A percentile compares a stretch with the other conserved stretches of the same genome.
Conservation (phyloP, 2,113 vertebrate species). For the Nyctibius bracteatus region DNA sequence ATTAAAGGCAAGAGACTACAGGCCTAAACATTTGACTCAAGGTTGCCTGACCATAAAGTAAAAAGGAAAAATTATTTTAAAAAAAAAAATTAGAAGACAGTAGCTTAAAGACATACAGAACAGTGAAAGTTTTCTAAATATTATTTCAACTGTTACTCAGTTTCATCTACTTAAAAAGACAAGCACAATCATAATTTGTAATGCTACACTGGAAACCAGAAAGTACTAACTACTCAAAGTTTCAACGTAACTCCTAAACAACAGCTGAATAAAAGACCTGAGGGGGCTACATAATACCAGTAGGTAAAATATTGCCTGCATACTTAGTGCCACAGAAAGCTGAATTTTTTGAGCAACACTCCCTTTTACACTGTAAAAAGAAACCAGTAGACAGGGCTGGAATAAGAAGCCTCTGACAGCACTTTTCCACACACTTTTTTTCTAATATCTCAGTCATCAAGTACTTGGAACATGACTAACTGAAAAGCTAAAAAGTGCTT, state of each 20-base stretch:
- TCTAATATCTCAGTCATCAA: not conserved
- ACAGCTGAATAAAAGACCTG: not conserved
- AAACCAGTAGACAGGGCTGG: not conserved
- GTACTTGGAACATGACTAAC: not conserved
- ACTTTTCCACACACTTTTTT: not conserved
- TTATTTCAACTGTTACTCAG: slow-evolving; percentile 22
- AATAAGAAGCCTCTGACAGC: not conserved
- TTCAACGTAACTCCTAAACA: slow-evolving; percentile 6
- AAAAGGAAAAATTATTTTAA: not conserved
- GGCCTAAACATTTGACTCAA: not conserved
- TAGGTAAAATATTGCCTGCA: slow-evolving; percentile 14
- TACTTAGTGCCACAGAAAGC: not conserved
- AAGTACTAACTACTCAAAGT: slow-evolving; percentile 10
- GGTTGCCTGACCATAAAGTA: not conserved
- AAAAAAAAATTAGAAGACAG: not conserved
- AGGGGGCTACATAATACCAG: not conserved
- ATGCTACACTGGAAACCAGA: not conserved
- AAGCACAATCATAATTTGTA: slow-evolving; percentile 38
- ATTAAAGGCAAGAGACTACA: not conserved
- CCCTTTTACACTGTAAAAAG: not conserved
- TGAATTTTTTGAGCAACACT: not conserved
- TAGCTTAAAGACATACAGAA: not conserved
- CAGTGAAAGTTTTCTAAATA: not conserved
- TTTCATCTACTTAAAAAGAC: slow-evolving; percentile 18
- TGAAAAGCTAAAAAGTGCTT: not conserved